These are phyloP conservation scores for Glyptemys insculpta DNA, from an alignment of 2,797 vertebrate genomes.

Conservation along the genomic window DNA sequence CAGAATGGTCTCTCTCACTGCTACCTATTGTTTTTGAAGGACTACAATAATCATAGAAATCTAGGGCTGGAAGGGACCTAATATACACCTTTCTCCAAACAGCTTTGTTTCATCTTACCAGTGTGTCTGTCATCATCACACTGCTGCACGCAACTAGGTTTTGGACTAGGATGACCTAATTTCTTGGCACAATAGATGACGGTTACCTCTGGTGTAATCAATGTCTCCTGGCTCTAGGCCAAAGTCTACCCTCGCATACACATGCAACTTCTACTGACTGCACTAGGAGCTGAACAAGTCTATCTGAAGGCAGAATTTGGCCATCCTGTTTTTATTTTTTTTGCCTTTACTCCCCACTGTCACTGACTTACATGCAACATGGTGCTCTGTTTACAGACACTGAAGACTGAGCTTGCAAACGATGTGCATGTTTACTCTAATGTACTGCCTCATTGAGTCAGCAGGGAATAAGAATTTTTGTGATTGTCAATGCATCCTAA, in stretches of 20 bases:
- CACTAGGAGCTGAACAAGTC: conserved; percentile 16
- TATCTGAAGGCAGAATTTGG: neutral
- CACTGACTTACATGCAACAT: neutral
- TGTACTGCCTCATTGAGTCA: neutral
- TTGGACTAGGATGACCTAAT: conserved; percentile 72
- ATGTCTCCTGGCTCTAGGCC: conserved; percentile 55
- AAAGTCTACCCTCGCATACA: conserved; percentile 18
- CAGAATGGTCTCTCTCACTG: neutral
- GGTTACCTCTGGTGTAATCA: conserved; percentile 51
- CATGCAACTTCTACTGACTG: conserved; percentile 12
- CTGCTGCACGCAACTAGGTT: conserved; percentile 12
- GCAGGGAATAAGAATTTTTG: neutral
- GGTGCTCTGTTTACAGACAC: neutral
- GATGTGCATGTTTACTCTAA: neutral
- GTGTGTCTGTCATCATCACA: conserved; percentile 28
- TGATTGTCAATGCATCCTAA: neutral
- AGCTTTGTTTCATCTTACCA: neutral
- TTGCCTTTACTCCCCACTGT: neutral
- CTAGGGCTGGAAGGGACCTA: neutral
- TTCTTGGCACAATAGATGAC: conserved; percentile 71
- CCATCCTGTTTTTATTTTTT: neutral
- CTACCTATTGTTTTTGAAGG: neutral
- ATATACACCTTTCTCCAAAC: neutral
- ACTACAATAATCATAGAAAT: neutral
- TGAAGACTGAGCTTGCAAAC: neutral